Percentiles rank a stretch among this genome's conserved stretches.
Evolutionary conservation across 2,797 vertebrate genomes (phyloP).

Genomic region (Syncerus caffer): DNA sequence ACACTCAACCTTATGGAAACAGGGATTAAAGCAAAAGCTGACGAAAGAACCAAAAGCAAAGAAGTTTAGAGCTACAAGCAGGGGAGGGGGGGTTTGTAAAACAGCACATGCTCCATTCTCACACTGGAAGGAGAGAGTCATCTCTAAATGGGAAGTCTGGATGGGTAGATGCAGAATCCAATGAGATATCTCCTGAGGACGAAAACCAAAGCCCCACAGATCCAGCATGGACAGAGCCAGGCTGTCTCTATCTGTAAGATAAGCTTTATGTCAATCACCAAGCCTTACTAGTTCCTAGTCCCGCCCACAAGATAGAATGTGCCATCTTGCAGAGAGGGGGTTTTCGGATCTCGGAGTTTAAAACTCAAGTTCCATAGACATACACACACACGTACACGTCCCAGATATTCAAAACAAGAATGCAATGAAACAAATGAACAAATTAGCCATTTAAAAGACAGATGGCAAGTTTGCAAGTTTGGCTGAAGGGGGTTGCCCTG

Average conservation of each 20-base stretch:
- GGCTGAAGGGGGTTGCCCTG: not conserved
- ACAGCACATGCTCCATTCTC: not conserved
- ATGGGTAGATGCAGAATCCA: not conserved
- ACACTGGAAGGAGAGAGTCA: not conserved
- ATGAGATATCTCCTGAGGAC: not conserved
- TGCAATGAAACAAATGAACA: not conserved
- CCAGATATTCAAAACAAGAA: not conserved
- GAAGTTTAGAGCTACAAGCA: not conserved
- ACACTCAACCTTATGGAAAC: not conserved
- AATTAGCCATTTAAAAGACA: not conserved
- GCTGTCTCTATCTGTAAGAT: not conserved
- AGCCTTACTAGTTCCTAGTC: not conserved
- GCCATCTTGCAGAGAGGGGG: not conserved
- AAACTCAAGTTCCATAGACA: not conserved
- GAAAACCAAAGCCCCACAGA: not conserved
- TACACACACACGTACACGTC: not conserved
- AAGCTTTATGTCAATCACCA: not conserved
- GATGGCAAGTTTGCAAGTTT: not conserved
- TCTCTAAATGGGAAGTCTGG: not conserved
- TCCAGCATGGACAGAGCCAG: not conserved
- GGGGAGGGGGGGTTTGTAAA: not conserved
- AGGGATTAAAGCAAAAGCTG: not conserved
- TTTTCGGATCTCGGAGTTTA: constrained; percentile 29
- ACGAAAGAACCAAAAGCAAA: not conserved
- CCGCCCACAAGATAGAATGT: not conserved